Base-by-base conservation (phyloP, 2,888 invertebrate genomes). In the Acanthosepion esculentum region DNA sequence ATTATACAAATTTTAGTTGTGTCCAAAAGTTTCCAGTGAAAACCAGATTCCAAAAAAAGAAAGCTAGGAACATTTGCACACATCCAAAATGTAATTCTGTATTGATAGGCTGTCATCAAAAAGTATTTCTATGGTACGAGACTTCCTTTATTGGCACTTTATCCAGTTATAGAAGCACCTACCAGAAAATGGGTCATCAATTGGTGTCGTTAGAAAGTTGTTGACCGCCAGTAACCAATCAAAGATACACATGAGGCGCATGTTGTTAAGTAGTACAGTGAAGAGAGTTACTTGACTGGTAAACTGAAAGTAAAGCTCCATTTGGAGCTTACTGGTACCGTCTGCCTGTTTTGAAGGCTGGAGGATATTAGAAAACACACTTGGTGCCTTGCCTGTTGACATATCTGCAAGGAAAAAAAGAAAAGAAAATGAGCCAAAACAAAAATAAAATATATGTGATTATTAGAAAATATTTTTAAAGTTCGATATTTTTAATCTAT, bases 221-320 rank as follows among this genome's bases (percentile, higher is more conserved):
- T 98, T 98, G 0, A 99, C 98, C 18, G 98, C 98, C 97, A 99
- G 98, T 98, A 99, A 98, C 99, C 99, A 99, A 97, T 99, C 99
- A 96, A 99, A 98, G 95, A 99, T 98, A 1, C 99, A 98, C 98
- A 99, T 99, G 95, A 99, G 98, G 91, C 99, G 98, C 99, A 99
- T 99, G 97, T 99, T 99, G 98, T 99, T 99, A 94, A 99, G 98
- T 93, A 99, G 98, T 95, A 99, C 98, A 4, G 99, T 99, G 96
- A 99, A 99, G 95, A 98, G 98, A 0, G 98, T 98, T 48, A 98
- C 98, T 94, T 97, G 96, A 98, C 98, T 94, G 97, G 98, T 94
- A 98, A 98, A 97, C 98, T 98, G 96, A 96, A 97, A 98, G 96
- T 98, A 98, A 64, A 98, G 96, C 96, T 98, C 98, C 95, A 98